Conservation (phyloP, 2,888 invertebrate species). For the Aphodius sticticus region DNA sequence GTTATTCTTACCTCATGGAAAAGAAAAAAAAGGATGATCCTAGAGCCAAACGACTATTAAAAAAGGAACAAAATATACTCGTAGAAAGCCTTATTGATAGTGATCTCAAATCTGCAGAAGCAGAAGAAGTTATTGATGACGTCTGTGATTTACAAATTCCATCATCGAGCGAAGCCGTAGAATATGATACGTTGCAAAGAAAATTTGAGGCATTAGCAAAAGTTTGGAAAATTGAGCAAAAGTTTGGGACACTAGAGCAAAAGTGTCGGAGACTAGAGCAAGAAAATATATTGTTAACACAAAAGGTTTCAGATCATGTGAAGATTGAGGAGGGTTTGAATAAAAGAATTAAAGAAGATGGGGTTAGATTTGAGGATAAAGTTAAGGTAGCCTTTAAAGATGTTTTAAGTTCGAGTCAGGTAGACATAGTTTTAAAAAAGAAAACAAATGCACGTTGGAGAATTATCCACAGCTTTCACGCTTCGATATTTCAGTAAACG, state of each 20-base stretch:
- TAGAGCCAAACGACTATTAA: background rate
- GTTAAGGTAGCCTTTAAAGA: background rate
- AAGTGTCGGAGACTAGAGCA: background rate
- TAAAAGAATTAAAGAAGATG: background rate
- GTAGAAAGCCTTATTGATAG: background rate
- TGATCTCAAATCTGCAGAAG: background rate
- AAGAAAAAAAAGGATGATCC: constrained; percentile 9
- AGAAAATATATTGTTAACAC: background rate
- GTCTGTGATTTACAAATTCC: background rate
- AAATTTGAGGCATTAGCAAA: background rate
- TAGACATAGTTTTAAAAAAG: constrained; percentile 14
- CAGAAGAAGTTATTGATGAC: background rate
- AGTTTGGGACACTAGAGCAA: background rate
- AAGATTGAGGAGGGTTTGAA: background rate
- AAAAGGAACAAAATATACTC: background rate
- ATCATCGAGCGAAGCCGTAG: background rate
- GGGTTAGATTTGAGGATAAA: constrained; percentile 6
- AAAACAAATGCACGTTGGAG: constrained; percentile 24
- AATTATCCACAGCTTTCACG: constrained; percentile 38
- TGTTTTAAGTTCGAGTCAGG: constrained; percentile 11
- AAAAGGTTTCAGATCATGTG: constrained; percentile 5
- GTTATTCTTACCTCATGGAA: background rate
- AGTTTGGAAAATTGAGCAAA: background rate
- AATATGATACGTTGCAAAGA: background rate
- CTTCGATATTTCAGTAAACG: constrained; percentile 42